A percentile compares a stretch with the other conserved stretches of the same genome.
These are phyloP conservation scores for Dasyornis broadbenti DNA, from an alignment of 2,113 vertebrate genomes.

Conservation along the genomic window DNA sequence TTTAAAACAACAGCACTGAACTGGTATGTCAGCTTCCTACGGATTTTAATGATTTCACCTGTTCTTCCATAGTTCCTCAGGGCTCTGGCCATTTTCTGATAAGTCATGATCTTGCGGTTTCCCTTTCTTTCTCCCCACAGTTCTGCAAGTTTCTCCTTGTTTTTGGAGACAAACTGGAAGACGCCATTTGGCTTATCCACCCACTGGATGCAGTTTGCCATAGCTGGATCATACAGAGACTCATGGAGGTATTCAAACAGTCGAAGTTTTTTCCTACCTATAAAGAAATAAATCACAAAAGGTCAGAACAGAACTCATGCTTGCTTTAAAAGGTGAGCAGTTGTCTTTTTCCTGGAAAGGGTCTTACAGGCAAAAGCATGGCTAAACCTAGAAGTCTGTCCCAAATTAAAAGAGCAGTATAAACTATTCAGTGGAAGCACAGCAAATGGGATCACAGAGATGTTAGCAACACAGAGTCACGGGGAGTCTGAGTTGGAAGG, in stretches of 20 bases:
- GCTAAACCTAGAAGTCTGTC: background rate
- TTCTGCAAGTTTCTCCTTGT: slow-evolving; percentile 94
- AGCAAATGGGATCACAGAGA: background rate
- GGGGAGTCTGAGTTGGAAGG: background rate
- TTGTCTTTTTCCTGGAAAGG: background rate
- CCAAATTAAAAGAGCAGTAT: background rate
- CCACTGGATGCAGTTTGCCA: slow-evolving; percentile 95
- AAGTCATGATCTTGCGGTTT: slow-evolving; percentile 97
- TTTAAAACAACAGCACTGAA: slow-evolving; percentile 88
- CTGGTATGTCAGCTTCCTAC: slow-evolving; percentile 94
- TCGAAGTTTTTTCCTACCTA: slow-evolving; percentile 90
- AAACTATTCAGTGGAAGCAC: background rate
- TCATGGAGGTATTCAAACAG: slow-evolving; percentile 92
- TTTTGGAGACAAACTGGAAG: slow-evolving; percentile 97
- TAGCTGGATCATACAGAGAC: slow-evolving; percentile 84
- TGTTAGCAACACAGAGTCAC: background rate
- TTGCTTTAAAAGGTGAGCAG: background rate
- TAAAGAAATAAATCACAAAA: background rate
- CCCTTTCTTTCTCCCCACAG: slow-evolving; percentile 95
- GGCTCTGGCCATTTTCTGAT: slow-evolving; percentile 97
- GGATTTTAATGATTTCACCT: slow-evolving; percentile 91
- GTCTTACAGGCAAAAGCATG: background rate
- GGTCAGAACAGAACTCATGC: background rate
- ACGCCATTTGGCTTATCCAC: slow-evolving; percentile 85
- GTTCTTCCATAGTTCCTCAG: slow-evolving; percentile 94